phyloP scores from a whole-genome alignment of 1,140 invertebrate species.

The Pogonognathellus flavescens region DNA sequence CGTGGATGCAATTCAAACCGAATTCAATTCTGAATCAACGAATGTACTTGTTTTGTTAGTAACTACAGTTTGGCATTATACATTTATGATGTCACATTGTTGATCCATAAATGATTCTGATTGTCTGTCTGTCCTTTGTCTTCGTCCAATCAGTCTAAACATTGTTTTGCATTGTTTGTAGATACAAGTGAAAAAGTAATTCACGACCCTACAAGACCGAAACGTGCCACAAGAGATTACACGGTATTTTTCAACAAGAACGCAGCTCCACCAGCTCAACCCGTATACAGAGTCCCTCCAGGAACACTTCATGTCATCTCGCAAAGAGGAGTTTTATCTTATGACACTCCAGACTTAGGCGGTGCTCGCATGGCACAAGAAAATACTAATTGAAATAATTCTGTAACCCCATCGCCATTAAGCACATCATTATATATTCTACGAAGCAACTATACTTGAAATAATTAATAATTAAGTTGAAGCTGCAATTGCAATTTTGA shows the following conservation, averaged over 20 bases:
- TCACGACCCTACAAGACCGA: constrained; percentile 59
- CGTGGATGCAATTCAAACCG: no score
- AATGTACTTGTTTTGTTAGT: neutral
- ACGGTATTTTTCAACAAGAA: constrained; percentile 62
- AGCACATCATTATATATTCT: no score
- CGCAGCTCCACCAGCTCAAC: constrained; percentile 41
- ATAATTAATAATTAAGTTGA: no score
- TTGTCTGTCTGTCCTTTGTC: no score
- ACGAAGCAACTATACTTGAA: no score
- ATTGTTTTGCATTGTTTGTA: constrained; percentile 14
- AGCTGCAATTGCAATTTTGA: no score
- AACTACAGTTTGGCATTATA: neutral
- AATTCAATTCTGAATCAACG: no score
- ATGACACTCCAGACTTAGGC: constrained; percentile 64
- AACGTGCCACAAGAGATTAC: constrained; percentile 64
- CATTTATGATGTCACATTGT: neutral
- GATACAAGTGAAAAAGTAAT: constrained; percentile 63
- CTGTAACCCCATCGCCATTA: no score
- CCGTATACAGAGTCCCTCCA: constrained; percentile 63
- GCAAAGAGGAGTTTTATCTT: constrained; percentile 63
- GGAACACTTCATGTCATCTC: constrained; percentile 66
- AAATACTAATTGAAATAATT: no score
- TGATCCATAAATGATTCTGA: no score
- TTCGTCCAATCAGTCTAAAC: no score
- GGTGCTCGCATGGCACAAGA: constrained; percentile 52